Conservation (phyloP, 2,888 invertebrate genomes). For the Copidosoma aretas region DNA sequence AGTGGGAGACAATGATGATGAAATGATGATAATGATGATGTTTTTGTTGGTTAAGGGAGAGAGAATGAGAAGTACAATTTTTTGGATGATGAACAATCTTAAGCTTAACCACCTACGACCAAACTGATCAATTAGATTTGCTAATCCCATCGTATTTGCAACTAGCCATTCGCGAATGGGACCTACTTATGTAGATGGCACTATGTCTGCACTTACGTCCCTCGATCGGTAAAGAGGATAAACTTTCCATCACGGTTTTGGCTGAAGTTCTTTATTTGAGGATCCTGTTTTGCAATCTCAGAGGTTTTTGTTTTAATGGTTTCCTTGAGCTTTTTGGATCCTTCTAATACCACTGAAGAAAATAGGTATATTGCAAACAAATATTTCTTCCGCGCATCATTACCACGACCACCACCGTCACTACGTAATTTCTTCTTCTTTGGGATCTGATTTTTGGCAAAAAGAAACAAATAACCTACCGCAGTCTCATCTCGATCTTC, state of each 20-base stretch:
- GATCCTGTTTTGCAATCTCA: constrained; percentile 2
- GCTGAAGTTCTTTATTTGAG: constrained; percentile 26
- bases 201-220: constrained; percentile 23
- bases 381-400: constrained; percentile 4
- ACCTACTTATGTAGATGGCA: not conserved
- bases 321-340: constrained; percentile 4
- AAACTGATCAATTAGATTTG: not conserved
- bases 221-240: constrained; percentile 26
- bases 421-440: constrained; percentile 23
- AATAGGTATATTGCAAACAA: not conserved
- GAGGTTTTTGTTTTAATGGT: constrained; percentile 15
- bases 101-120: not conserved
- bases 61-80: constrained; percentile 20
- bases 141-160: constrained; percentile 18
- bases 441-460: constrained; percentile 3
- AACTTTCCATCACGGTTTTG: constrained; percentile 17
- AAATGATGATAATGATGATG: constrained; percentile 36
- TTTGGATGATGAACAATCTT: constrained; percentile 22
- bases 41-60: constrained; percentile 12
- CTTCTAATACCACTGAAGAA: constrained; percentile 22
- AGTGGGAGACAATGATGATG: constrained; percentile 34
- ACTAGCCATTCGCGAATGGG: constrained; percentile 31
- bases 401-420: constrained; percentile 3
- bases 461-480: not conserved
- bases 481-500: constrained; percentile 33